These are phyloP conservation scores for Natator depressus DNA, from an alignment of 2,113 vertebrate species.

Conservation along the genomic window DNA sequence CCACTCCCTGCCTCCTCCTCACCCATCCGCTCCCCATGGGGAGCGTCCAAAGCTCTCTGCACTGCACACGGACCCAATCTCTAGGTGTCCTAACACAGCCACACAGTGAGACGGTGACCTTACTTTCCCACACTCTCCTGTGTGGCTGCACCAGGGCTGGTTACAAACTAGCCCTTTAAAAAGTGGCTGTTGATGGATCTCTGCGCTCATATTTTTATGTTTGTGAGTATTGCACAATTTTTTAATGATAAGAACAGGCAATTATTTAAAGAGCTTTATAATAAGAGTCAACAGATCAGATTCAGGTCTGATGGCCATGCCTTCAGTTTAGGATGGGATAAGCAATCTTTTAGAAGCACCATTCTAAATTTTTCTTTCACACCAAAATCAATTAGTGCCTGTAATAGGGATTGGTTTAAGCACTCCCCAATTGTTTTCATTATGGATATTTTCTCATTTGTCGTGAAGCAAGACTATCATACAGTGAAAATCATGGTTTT, in stretches of 20 bases:
- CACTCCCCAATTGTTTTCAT: background rate
- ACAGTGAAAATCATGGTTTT: background rate
- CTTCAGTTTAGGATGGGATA: background rate
- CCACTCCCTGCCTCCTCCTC: background rate
- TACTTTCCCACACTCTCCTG: background rate
- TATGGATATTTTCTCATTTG: background rate
- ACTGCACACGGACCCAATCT: background rate
- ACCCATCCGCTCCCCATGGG: background rate
- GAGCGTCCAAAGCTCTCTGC: background rate
- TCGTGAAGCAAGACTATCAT: background rate
- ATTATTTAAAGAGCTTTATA: background rate
- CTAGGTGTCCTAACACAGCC: background rate
- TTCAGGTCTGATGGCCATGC: background rate
- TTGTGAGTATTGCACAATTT: background rate
- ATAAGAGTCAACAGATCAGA: constrained; percentile 1
- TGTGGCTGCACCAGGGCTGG: too few relatives aligned
- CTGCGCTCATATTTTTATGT: background rate
- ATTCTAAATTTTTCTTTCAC: background rate
- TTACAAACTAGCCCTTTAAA: too few relatives aligned
- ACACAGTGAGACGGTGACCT: background rate
- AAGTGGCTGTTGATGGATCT: too few relatives aligned
- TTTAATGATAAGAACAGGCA: background rate
- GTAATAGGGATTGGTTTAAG: background rate
- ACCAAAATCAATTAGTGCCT: background rate
- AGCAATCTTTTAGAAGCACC: background rate